Conservation (phyloP, 2,888 invertebrate genomes). For the Ichneumoninae sp. region DNA sequence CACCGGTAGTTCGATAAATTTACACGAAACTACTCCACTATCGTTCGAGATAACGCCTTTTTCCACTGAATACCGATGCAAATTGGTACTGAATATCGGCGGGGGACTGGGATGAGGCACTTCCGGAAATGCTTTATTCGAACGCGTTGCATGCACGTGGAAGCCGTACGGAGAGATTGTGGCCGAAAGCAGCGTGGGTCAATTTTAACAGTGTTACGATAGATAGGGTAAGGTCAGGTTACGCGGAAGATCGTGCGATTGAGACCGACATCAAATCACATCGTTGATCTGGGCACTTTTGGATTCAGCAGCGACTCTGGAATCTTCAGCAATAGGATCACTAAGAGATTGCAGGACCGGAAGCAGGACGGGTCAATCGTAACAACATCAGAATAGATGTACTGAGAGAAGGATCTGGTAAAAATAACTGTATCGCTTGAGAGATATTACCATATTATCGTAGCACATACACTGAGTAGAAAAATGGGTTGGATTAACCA, state of each 20-base stretch:
- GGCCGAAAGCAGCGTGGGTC: neutral
- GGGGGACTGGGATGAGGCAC: neutral
- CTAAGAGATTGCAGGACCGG: no score
- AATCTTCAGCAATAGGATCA: neutral
- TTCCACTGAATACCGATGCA: neutral
- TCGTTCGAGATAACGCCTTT: neutral
- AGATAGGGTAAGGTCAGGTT: neutral
- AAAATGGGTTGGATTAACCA: no score
- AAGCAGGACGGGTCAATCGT: no score
- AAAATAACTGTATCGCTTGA: no score
- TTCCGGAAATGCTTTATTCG: constrained; percentile 1
- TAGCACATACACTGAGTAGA: no score
- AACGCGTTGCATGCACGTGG: neutral
- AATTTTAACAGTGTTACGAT: neutral
- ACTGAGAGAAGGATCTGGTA: no score
- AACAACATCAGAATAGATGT: no score
- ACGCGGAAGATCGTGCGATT: neutral
- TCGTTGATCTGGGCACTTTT: neutral
- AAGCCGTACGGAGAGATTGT: neutral
- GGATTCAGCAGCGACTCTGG: neutral
- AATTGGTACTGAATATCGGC: neutral
- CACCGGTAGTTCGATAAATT: neutral
- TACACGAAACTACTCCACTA: constrained; percentile 1
- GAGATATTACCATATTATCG: no score
- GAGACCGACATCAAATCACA: neutral